Conservation (phyloP, 2,888 invertebrate species). For the Eristalinus aeneus region DNA sequence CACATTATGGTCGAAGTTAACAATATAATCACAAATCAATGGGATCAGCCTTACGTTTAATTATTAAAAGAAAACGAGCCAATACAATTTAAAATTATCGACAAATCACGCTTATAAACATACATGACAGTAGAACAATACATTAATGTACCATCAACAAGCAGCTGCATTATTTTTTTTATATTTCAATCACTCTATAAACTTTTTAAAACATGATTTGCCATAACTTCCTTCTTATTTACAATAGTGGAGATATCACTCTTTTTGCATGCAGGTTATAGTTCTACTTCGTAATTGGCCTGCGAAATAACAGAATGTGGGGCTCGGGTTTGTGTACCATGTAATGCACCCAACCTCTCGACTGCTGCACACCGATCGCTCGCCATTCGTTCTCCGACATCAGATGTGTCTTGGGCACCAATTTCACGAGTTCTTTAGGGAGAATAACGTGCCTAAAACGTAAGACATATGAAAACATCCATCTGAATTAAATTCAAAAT, state of each 20-base stretch:
- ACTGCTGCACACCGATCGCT: constrained; percentile 96
- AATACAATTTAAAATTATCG: constrained; percentile 22
- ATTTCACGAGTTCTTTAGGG: constrained; percentile 94
- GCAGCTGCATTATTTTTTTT: constrained; percentile 10
- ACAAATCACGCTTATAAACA: constrained; percentile 21
- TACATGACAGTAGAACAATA: neutral
- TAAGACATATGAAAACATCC: neutral
- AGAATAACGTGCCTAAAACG: constrained; percentile 93
- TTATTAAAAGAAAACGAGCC: constrained; percentile 14
- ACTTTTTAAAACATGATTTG: neutral
- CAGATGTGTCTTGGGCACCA: constrained; percentile 94
- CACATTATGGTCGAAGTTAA: constrained; percentile 52
- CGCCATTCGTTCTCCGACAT: constrained; percentile 98
- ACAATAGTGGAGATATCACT: neutral
- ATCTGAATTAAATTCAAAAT: neutral
- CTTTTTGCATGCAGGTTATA: neutral
- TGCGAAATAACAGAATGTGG: constrained; percentile 92
- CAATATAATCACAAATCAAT: constrained; percentile 62
- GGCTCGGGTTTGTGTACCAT: constrained; percentile 98
- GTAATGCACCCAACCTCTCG: constrained; percentile 98
- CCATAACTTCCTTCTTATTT: constrained; percentile 19
- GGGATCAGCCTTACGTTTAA: constrained; percentile 5
- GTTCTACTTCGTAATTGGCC: constrained; percentile 83
- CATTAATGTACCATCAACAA: neutral
- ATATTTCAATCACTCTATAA: neutral